Conservation (phyloP, 2,113 vertebrate genomes). For the Notarius lentiginosus region DNA sequence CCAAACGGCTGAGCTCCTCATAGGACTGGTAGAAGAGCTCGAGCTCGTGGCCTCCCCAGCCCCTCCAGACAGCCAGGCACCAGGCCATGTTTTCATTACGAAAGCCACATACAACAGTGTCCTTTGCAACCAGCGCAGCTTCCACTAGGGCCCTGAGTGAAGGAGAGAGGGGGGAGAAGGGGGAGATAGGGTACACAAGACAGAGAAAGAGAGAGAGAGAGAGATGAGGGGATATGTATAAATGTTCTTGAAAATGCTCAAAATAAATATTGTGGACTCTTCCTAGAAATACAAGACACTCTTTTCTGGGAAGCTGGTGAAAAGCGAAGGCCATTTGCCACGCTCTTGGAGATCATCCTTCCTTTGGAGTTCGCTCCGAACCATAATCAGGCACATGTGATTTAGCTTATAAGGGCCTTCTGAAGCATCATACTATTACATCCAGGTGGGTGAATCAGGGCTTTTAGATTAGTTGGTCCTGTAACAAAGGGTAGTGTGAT, state of each 20-base stretch:
- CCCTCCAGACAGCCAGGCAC: constrained; percentile 92
- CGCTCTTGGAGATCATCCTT: background rate
- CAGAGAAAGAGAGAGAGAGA: constrained; percentile 16
- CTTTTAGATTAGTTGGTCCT: background rate
- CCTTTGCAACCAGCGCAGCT: constrained; percentile 82
- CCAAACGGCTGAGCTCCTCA: constrained; percentile 85
- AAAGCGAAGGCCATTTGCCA: constrained; percentile 36
- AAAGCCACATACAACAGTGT: constrained; percentile 90
- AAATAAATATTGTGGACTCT: constrained; percentile 48
- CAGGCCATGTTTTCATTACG: constrained; percentile 76
- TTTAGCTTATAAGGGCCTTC: constrained; percentile 20
- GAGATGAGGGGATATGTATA: background rate
- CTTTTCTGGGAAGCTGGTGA: constrained; percentile 56
- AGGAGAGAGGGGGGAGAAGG: background rate
- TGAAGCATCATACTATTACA: background rate
- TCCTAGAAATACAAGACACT: constrained; percentile 57
- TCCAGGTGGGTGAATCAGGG: constrained; percentile 6
- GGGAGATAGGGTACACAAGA: constrained; percentile 6
- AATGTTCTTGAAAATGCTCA: constrained; percentile 32
- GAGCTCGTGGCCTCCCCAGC: constrained; percentile 87
- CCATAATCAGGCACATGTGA: constrained; percentile 33
- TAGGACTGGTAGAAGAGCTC: constrained; percentile 90
- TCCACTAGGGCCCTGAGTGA: constrained; percentile 77
- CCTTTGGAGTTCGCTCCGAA: constrained; percentile 14
- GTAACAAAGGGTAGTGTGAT: background rate